Conservation (phyloP, 2,797 vertebrate species). For the Pogonophryne albipinna region DNA sequence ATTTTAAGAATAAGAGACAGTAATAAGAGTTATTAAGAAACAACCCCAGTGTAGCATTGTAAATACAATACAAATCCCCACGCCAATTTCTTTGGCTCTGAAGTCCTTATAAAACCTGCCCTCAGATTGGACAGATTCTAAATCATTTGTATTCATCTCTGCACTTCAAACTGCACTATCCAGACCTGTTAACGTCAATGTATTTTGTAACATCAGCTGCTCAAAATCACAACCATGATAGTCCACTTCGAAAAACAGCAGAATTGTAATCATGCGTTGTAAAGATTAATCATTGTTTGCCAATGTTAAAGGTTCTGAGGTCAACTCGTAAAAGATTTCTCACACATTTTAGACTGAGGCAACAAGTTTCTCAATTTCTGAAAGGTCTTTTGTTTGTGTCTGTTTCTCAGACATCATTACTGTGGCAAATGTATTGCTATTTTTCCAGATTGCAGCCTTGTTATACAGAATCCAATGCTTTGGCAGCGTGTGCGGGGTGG, state of each 20-base stretch:
- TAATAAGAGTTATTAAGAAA: neutral
- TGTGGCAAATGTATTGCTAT: neutral
- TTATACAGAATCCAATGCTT: slow-evolving; percentile 17
- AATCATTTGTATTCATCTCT: neutral
- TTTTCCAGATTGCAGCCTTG: slow-evolving; percentile 30
- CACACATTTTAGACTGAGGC: neutral
- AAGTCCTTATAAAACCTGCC: neutral
- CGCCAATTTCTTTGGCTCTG: neutral
- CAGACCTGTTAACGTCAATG: neutral
- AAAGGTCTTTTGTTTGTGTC: neutral
- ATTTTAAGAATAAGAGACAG: neutral
- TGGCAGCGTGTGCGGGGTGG: neutral
- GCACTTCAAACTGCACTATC: neutral
- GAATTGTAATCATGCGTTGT: neutral
- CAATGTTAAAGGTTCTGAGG: neutral
- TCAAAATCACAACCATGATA: neutral
- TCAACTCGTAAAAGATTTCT: neutral
- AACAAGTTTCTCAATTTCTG: neutral
- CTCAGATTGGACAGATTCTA: slow-evolving; percentile 13
- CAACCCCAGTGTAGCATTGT: neutral
- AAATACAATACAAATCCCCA: neutral
- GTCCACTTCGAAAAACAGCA: neutral
- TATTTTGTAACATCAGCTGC: neutral
- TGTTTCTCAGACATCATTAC: neutral
- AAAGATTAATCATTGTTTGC: neutral